A percentile compares a stretch with the other conserved stretches of the same genome.
These are phyloP conservation scores for Campaea margaritaria DNA, from an alignment of 2,888 invertebrate species.

Conservation along the genomic window DNA sequence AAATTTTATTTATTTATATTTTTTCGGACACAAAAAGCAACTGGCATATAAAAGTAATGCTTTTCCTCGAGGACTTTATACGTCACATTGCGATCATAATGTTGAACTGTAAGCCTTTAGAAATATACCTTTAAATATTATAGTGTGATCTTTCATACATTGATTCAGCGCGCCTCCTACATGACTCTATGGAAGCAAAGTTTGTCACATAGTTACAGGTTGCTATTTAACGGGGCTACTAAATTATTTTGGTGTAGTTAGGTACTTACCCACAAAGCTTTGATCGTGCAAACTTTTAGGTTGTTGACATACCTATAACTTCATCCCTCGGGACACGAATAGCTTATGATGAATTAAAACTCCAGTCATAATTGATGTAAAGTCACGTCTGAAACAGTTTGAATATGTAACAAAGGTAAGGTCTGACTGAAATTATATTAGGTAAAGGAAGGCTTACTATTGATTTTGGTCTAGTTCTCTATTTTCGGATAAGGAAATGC, in stretches of 20 bases:
- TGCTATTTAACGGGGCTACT: conserved; percentile 30
- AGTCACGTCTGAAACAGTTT: conserved; percentile 34
- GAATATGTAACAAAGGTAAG: conserved; percentile 30
- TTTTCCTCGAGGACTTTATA: too few relatives aligned
- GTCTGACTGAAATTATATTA: conserved; percentile 25
- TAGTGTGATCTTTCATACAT: background rate
- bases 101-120: too few relatives aligned
- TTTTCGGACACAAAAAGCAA: too few relatives aligned
- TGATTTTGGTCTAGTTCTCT: conserved; percentile 13
- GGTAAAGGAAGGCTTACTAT: conserved; percentile 7
- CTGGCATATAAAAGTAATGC: too few relatives aligned
- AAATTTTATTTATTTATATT: too few relatives aligned
- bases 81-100: too few relatives aligned
- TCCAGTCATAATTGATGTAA: conserved; percentile 31
- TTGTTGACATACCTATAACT: conserved; percentile 36
- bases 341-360: conserved; percentile 39
- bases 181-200: conserved; percentile 13
- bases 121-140: too few relatives aligned
- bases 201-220: conserved; percentile 24
- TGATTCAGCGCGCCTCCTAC: conserved; percentile 8
- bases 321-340: conserved; percentile 31
- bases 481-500: conserved; percentile 6
- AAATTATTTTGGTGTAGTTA: conserved; percentile 39
- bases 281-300: conserved; percentile 43
- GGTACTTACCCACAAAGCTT: conserved; percentile 29